Evolutionary conservation across 2,113 vertebrate genomes (phyloP).

Genomic region (Ploceus nigricollis): DNA sequence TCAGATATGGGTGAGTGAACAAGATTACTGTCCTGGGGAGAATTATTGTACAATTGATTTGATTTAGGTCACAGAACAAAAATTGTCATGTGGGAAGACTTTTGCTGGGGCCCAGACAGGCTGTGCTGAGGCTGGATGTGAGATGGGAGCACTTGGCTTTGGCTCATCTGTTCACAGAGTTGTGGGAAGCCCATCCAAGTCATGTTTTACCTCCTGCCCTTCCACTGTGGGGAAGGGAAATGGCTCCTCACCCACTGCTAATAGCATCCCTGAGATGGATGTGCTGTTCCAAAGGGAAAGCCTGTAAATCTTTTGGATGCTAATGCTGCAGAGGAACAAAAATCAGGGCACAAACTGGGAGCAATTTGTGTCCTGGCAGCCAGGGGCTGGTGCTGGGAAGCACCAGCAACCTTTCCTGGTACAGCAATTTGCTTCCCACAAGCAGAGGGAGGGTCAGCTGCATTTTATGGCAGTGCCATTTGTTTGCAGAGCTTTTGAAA

Average conservation of each 20-base stretch:
- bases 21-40: neutral
- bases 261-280: neutral
- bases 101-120: neutral
- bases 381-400: neutral
- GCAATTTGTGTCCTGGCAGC: neutral
- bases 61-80: neutral
- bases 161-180: fast-evolving
- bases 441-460: neutral
- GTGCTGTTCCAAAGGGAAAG: neutral
- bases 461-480: neutral
- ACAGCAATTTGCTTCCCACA: neutral
- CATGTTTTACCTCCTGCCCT: fast-evolving
- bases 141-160: neutral
- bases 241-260: neutral
- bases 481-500: conserved; percentile 5
- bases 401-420: neutral
- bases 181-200: neutral
- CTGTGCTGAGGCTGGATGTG: neutral
- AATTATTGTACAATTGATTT: neutral
- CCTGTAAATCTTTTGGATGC: neutral
- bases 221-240: neutral
- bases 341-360: neutral
- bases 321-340: neutral
- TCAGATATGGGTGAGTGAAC: neutral
- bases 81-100: neutral